phyloP scores from a whole-genome alignment of 1,140 invertebrate species.

The Wiebesia pumilae region DNA sequence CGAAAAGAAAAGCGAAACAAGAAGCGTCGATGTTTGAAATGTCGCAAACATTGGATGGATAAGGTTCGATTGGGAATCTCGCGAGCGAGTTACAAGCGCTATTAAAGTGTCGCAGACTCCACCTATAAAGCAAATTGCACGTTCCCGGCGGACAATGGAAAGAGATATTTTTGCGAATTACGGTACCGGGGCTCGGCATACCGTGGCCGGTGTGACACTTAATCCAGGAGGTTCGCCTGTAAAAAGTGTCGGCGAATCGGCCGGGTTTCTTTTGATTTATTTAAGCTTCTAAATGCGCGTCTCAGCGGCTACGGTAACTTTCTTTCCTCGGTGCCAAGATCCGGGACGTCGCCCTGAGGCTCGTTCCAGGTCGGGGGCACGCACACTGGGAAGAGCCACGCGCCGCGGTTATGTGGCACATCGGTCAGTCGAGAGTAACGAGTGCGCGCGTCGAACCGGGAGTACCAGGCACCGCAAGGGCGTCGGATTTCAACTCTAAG shows the following conservation, averaged over 20 bases:
- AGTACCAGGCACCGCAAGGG: too few relatives aligned
- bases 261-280: background rate
- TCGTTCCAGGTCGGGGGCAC: too few relatives aligned
- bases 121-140: too few relatives aligned
- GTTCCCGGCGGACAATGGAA: background rate
- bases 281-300: background rate
- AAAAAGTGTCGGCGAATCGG: too few relatives aligned
- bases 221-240: too few relatives aligned
- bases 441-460: background rate
- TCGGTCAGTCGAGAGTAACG: background rate
- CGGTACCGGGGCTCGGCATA: background rate
- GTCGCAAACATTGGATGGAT: too few relatives aligned
- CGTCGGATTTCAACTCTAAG: constrained; percentile 12
- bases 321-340: background rate
- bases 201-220: too few relatives aligned
- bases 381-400: background rate
- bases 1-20: too few relatives aligned
- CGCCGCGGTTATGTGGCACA: background rate
- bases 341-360: background rate
- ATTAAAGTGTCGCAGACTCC: too few relatives aligned
- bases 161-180: background rate
- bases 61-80: too few relatives aligned
- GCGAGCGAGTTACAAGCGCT: too few relatives aligned
- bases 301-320: background rate
- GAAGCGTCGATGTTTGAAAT: too few relatives aligned